Conservation (phyloP, 1,140 invertebrate genomes). For the Plectrocnemia conspersa region DNA sequence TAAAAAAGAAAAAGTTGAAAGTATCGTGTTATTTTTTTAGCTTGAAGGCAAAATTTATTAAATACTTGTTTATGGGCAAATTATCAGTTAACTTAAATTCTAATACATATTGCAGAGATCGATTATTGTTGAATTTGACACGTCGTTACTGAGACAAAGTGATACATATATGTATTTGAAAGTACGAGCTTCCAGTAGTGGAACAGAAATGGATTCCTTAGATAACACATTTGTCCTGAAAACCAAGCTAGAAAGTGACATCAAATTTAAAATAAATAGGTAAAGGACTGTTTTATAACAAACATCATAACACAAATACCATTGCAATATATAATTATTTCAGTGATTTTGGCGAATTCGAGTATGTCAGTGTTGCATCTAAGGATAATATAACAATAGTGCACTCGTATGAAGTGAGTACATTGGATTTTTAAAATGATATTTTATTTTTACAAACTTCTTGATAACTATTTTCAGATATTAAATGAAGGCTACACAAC, state of each 20-base stretch:
- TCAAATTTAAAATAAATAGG: not conserved
- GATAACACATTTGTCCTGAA: not conserved
- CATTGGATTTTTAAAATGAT: not conserved
- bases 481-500: constrained; percentile 7
- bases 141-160: no score
- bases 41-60: no score
- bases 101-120: no score
- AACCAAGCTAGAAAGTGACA: constrained; percentile 3
- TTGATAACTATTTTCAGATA: constrained; percentile 11
- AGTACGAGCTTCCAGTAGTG: no score
- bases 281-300: not conserved
- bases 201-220: no score
- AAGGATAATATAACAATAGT: not conserved
- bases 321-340: not conserved
- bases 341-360: not conserved
- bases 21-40: no score
- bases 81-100: no score
- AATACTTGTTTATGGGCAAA: no score
- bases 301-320: not conserved
- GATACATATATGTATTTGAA: no score
- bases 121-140: no score
- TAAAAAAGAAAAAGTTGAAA: no score
- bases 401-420: constrained; percentile 10
- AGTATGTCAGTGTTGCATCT: not conserved
- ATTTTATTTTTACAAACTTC: not conserved